Base-by-base conservation (phyloP, 2,113 vertebrate genomes). In the Paratilapia polleni region DNA sequence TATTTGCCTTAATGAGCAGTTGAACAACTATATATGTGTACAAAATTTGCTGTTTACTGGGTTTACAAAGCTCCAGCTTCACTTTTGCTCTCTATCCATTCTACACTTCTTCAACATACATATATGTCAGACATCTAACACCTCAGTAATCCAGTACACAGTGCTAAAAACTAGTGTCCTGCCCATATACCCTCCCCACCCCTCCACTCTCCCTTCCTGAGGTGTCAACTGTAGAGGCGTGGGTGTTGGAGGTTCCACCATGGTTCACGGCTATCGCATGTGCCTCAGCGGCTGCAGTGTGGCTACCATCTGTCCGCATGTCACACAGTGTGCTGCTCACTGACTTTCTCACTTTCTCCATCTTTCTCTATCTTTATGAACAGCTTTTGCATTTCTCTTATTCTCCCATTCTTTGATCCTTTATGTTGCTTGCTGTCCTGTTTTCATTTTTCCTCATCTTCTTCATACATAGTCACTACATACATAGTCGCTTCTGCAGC, bases 221-320 rank as follows among this genome's bases (percentile, higher is more conserved):
- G 88, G 92, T 93, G 88, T 93, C 91, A 92, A 86, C 86, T 86
- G 84, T 88, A 87, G 82, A 94, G 88, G 89, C 89, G 87, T 93
- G 92, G 93, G 92, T 91, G 91, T 90, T 88, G 85, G 88, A 87
- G 88, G 85, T 86, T 89, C 88, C 20, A 78, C 58, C 82, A 89
- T 85, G 89, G 86, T 94, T 94, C 92, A 93, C 93, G 88, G 93
- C 94, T 93, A 91, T 93, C 89, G 49, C 88, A 89, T 95, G 92
- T 93, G 90, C 83, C 86, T 89, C 63, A 22, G 54, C 24, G 54
- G 75, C 91, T 82, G 89, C 91, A 91, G 89, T 56, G 85, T 92
- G 87, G 84, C 89, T 80, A 85, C 93, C 94, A 94, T 94, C 93
- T 94, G 92, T 95, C 92, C 10, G 43, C 77, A 73, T 92, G 91